Conservation (phyloP, 2,888 invertebrate species). For the Cataglyphis livida region DNA sequence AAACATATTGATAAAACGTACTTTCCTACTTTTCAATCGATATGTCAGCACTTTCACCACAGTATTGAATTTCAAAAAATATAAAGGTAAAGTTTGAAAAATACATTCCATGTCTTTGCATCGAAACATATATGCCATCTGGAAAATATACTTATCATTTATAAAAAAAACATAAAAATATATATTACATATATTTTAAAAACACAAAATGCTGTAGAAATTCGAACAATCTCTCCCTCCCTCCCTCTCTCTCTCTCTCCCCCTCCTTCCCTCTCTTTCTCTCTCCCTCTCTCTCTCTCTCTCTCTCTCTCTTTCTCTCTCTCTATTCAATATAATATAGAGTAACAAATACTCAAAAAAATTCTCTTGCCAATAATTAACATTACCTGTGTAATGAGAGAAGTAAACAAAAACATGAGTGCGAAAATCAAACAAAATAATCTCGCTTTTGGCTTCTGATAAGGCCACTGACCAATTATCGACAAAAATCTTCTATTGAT, state of each 20-base stretch:
- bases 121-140: not conserved
- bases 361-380: not conserved
- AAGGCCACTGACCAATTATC: constrained; percentile 33
- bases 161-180: not conserved
- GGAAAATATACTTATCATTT: not conserved
- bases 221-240: not conserved
- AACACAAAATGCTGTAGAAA: not conserved
- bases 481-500: constrained; percentile 9
- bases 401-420: not conserved
- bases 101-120: not conserved
- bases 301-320: too few species aligned
- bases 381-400: constrained; percentile 16
- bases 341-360: not conserved
- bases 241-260: too few species aligned
- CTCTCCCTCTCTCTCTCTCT: too few species aligned
- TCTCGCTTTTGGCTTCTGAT: constrained; percentile 11
- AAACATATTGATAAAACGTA: not conserved
- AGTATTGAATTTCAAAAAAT: not conserved
- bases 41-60: constrained; percentile 19
- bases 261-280: too few species aligned
- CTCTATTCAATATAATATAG: not conserved
- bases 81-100: not conserved
- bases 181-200: not conserved
- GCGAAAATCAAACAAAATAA: not conserved
- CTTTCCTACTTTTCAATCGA: constrained; percentile 21